Evolutionary conservation across 2,888 invertebrate species (phyloP).

Genomic region (Malthinus flaveolus): DNA sequence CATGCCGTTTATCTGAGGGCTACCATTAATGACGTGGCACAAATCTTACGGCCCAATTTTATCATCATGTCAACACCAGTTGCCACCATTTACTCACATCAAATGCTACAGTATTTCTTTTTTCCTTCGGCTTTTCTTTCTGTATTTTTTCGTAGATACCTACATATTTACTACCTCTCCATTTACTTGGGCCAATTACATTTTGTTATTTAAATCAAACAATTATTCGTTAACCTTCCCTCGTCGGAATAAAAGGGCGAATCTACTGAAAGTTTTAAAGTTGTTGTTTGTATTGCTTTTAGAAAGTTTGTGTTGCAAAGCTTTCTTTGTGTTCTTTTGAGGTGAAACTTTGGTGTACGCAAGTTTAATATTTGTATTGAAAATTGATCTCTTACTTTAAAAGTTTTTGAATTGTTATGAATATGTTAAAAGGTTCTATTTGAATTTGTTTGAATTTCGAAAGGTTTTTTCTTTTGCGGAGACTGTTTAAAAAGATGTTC

Average conservation of each 20-base stretch:
- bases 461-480: not conserved
- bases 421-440: constrained; percentile 39
- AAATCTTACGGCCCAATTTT: constrained; percentile 51
- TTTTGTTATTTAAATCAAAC: constrained; percentile 6
- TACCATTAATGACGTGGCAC: constrained; percentile 50
- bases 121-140: constrained; percentile 1
- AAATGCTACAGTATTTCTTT: constrained; percentile 36
- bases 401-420: constrained; percentile 38
- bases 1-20: constrained; percentile 48
- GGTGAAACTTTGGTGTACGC: constrained; percentile 33
- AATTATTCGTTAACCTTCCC: constrained; percentile 15
- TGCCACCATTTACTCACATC: constrained; percentile 48
- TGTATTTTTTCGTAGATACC: constrained; percentile 3
- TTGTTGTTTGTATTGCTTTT: constrained; percentile 23
- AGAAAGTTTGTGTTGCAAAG: constrained; percentile 24
- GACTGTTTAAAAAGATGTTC: not conserved
- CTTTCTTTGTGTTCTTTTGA: constrained; percentile 24
- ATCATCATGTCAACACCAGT: constrained; percentile 54
- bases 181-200: no score
- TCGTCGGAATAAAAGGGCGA: constrained; percentile 8
- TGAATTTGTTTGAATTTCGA: constrained; percentile 30
- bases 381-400: constrained; percentile 39
- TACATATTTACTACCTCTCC: no score
- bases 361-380: constrained; percentile 42
- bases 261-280: constrained; percentile 8